These are phyloP conservation scores for Cyrtorhinus lividipennis DNA, from an alignment of 1,140 invertebrate species.

Conservation along the genomic window DNA sequence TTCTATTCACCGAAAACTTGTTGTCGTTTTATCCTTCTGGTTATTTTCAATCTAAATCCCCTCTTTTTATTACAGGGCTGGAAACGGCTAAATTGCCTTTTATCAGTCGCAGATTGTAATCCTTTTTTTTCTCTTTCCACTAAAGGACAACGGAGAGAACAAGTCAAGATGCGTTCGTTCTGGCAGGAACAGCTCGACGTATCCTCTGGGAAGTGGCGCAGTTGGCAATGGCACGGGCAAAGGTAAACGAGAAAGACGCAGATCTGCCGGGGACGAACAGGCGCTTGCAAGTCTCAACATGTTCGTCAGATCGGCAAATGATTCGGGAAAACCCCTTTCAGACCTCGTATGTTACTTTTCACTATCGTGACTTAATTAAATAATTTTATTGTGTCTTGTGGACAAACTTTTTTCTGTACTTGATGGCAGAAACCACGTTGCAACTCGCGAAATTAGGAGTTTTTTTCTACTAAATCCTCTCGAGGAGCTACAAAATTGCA, in stretches of 20 bases:
- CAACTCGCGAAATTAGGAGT: no score
- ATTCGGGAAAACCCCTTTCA: conserved; percentile 67
- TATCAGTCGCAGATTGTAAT: no score
- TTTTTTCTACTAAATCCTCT: no score
- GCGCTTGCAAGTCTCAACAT: conserved; percentile 47
- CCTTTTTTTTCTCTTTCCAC: no score
- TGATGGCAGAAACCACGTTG: no score
- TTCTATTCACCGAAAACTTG: no score
- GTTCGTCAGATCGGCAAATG: conserved; percentile 63
- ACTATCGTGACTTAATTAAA: conserved; percentile 7
- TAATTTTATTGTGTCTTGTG: background rate
- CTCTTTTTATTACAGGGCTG: no score
- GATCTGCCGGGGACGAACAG: conserved; percentile 55
- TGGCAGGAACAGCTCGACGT: conserved; percentile 23
- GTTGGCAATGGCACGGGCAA: background rate
- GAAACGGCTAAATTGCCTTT: no score
- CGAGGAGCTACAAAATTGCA: no score
- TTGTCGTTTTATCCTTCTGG: no score
- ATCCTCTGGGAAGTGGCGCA: conserved; percentile 19
- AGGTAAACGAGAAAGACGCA: conserved; percentile 42
- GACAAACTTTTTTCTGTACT: no score
- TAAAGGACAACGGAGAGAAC: conserved; percentile 12
- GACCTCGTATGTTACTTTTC: conserved; percentile 55
- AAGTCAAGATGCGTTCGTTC: conserved; percentile 26
- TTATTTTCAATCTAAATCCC: no score